Evolutionary conservation across 2,888 invertebrate genomes (phyloP).

Genomic region (Cantharis nigra): DNA sequence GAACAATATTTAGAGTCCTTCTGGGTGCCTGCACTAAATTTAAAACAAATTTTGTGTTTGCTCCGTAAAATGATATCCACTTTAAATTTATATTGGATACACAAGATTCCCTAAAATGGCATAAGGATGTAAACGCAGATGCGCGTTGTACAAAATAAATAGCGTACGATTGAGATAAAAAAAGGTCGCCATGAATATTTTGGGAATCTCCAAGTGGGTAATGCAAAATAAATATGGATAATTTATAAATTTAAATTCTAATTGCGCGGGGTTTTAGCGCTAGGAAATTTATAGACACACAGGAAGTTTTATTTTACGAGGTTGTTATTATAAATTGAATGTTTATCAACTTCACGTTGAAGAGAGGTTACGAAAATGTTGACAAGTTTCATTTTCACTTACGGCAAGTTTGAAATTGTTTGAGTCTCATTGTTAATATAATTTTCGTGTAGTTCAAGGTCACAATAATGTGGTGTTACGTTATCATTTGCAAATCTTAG

Average conservation of each 20-base stretch:
- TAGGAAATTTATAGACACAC: not conserved
- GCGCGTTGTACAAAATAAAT: slow-evolving; percentile 2
- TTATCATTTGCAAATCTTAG: not conserved
- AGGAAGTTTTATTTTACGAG: not conserved
- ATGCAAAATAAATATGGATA: not conserved
- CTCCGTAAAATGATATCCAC: slow-evolving; percentile 2
- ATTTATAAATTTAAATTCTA: not conserved
- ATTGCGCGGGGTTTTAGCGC: not conserved
- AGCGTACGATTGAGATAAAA: slow-evolving; percentile 3
- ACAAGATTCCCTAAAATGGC: slow-evolving; percentile 3
- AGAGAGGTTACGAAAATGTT: not conserved
- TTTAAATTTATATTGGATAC: slow-evolving; percentile 4
- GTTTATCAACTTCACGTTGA: not conserved
- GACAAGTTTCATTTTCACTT: not conserved
- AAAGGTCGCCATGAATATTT: slow-evolving; percentile 4
- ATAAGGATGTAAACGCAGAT: slow-evolving; percentile 3
- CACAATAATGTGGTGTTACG: not conserved
- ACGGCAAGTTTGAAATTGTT: not conserved
- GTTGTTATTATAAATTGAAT: not conserved
- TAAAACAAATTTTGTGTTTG: slow-evolving; percentile 3
- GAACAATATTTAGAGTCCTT: not conserved
- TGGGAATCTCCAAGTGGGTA: not conserved
- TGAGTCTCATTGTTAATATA: not conserved
- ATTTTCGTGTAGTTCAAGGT: not conserved
- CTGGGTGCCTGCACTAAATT: not conserved